A percentile compares a stretch with the other conserved stretches of the same genome.
These are phyloP conservation scores for Cydia pomonella DNA, from an alignment of 1,140 invertebrate species.

Conservation along the genomic window DNA sequence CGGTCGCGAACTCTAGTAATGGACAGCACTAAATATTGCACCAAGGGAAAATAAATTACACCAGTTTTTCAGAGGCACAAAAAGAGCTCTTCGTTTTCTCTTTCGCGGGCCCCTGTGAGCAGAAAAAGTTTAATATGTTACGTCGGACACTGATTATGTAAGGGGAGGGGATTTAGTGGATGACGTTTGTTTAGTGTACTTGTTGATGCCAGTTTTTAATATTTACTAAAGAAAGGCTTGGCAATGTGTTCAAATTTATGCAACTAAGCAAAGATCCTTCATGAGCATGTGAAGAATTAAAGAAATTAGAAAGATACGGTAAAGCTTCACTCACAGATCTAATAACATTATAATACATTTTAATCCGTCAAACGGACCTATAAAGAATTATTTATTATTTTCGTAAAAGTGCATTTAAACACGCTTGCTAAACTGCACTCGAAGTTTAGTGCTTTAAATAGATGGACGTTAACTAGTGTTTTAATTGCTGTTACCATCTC, in stretches of 20 bases:
- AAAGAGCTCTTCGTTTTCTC: constrained; percentile 74
- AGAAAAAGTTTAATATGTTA: constrained; percentile 77
- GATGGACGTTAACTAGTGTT: constrained; percentile 37
- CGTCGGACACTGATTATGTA: constrained; percentile 62
- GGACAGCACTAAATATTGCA: constrained; percentile 79
- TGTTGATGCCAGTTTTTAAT: constrained; percentile 15
- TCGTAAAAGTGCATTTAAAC: too few relatives aligned
- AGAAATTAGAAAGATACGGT: too few relatives aligned
- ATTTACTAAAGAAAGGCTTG: background rate
- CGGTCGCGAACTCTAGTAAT: constrained; percentile 78
- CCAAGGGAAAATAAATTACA: constrained; percentile 78
- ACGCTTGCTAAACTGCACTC: background rate
- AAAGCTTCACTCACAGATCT: too few relatives aligned
- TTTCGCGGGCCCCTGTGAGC: constrained; percentile 55
- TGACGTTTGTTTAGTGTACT: constrained; percentile 26
- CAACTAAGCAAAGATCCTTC: too few relatives aligned
- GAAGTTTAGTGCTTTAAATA: background rate
- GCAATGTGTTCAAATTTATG: too few relatives aligned
- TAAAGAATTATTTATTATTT: too few relatives aligned
- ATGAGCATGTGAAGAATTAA: too few relatives aligned
- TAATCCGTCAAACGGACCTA: too few relatives aligned
- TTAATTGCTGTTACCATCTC: constrained; percentile 15
- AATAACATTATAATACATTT: too few relatives aligned
- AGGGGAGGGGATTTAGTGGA: background rate
- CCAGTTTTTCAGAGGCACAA: constrained; percentile 75